Evolutionary conservation across 2,113 vertebrate species (phyloP), one percentile per base, ranked within the genome.

Genomic region (Ageneiosus marmoratus): DNA sequence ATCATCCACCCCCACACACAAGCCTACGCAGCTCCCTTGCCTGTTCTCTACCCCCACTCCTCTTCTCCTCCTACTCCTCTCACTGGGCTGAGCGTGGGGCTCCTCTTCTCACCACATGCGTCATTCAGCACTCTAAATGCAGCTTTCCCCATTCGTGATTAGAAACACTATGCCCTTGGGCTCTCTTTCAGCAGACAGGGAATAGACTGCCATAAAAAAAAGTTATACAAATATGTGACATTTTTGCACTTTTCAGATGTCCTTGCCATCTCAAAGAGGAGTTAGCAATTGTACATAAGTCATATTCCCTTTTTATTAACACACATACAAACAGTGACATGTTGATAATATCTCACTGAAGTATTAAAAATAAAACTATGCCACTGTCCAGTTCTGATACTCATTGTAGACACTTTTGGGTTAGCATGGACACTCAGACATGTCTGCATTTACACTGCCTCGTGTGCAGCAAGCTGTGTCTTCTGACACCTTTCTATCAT

Each of bases 101-200:
- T 83, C 62, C 48, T 81, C 73, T 70, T 51, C 82, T 77, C 77
- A 48, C 65, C 79, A 77, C n/a, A 55, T 86, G 72, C 41, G 56
- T 86, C 85, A 83, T 80, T 70, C 85, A 55, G 60, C 83, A 55
- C 50, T 79, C 62, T 80, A 89, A 87, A 82, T 75, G 62, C 89
- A 85, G 76, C 87, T 88, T 87, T 46, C 77, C 22, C 67, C 44
- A n/a, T 79, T 63, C 8, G 34, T 48, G 37, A 29, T 67, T 50
- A 41, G 22, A 32, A 78, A 83, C 29, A 2, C 22, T 2, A 10
- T 72, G 76, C 37, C 76, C 55, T 79, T 83, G 65, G 41, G 24
- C 50, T 46, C 37, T n/a, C 51, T 22, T 50, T 70, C 27, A 24
- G 51, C 20, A 50, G 22, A 34, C 10, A 65, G 44, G 20, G 24